These are phyloP conservation scores for Cochlearius cochlearius DNA, from an alignment of 2,113 vertebrate species.

Conservation along the genomic window DNA sequence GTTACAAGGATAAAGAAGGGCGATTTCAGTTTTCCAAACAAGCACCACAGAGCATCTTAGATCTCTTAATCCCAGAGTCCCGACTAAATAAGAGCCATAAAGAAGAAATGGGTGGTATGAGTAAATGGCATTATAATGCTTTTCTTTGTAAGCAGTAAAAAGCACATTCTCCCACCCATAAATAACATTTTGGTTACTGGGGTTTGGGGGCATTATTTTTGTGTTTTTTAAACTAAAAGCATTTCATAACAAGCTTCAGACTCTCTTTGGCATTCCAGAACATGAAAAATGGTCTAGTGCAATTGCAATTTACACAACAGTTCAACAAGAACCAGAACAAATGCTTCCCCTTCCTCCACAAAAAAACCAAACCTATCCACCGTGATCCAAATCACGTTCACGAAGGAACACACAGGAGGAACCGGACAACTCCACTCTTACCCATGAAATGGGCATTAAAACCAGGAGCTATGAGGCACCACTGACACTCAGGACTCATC, in stretches of 20 bases:
- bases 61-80: neutral
- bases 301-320: neutral
- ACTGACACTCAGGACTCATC: neutral
- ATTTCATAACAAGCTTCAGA: neutral
- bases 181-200: neutral
- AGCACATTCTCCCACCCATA: neutral
- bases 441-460: neutral
- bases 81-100: neutral
- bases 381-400: neutral
- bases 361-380: no score
- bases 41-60: neutral
- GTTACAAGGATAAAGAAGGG: neutral
- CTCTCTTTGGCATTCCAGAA: neutral
- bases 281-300: neutral
- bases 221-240: neutral
- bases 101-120: neutral
- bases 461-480: neutral
- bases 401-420: neutral
- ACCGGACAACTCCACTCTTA: neutral
- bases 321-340: neutral
- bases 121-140: neutral
- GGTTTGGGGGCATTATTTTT: no score
- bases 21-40: neutral
- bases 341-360: neutral
- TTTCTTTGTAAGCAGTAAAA: neutral